Evolutionary conservation across 2,797 vertebrate genomes (phyloP).

Genomic region (Anniella stebbinsi): DNA sequence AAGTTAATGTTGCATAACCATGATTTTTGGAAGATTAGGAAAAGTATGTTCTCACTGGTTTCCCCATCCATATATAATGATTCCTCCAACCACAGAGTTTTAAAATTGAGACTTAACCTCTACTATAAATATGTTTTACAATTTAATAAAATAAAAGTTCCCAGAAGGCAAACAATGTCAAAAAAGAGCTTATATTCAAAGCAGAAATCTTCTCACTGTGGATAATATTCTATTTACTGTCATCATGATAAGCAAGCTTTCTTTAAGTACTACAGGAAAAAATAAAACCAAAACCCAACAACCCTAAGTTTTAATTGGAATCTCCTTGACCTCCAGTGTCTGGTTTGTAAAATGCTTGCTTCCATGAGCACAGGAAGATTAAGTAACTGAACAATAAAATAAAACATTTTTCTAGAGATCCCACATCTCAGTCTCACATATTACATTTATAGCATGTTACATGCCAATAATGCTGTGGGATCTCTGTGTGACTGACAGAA

Average conservation of each 20-base stretch:
- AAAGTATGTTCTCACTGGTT: background rate
- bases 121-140: background rate
- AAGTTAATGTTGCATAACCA: background rate
- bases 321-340: background rate
- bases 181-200: background rate
- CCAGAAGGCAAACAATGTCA: background rate
- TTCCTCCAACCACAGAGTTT: background rate
- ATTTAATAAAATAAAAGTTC: background rate
- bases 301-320: background rate
- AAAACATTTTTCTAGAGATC: background rate
- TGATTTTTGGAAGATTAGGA: background rate
- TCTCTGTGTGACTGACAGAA: background rate
- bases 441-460: background rate
- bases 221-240: background rate
- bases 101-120: background rate
- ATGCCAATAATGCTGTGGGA: background rate
- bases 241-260: background rate
- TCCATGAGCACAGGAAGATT: background rate
- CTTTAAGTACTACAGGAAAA: background rate
- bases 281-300: background rate
- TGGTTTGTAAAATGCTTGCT: background rate
- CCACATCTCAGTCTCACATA: background rate
- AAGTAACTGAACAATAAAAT: background rate
- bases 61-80: background rate
- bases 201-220: background rate